Percentiles rank a stretch among this genome's conserved stretches.
phyloP scores from a whole-genome alignment of 2,797 vertebrate species.

The Semaprochilodus insignis region DNA sequence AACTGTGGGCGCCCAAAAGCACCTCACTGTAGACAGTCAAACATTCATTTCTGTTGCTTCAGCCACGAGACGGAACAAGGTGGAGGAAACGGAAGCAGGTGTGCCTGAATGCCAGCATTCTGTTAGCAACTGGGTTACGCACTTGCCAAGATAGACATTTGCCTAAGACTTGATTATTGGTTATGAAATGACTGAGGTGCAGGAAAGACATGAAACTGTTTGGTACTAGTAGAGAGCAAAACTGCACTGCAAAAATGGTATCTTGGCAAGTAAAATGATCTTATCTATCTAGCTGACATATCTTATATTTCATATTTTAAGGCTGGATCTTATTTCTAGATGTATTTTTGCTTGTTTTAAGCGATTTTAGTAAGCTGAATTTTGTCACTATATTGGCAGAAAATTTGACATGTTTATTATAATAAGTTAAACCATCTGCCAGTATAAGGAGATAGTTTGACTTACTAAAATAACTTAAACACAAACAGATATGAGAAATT shows the following conservation, averaged over 20 bases:
- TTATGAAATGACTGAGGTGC: not conserved
- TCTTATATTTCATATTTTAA: no score
- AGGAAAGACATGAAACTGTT: not conserved
- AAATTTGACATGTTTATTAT: no score
- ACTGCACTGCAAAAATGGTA: not conserved
- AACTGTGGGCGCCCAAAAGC: not conserved
- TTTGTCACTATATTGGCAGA: no score
- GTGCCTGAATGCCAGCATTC: constrained; percentile 11
- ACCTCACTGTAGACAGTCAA: not conserved
- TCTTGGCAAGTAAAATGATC: no score
- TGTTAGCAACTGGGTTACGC: not conserved
- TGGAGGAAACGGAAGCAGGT: constrained; percentile 17
- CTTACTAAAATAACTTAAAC: no score
- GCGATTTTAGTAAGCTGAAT: no score
- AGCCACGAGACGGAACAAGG: not conserved
- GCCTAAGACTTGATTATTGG: not conserved
- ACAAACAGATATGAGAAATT: no score
- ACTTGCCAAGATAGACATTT: not conserved
- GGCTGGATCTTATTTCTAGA: no score
- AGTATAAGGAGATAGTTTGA: no score
- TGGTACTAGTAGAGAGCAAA: not conserved
- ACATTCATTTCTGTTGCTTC: not conserved
- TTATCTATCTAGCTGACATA: no score
- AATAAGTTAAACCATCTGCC: no score
- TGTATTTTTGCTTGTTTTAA: no score